Conservation (phyloP, 2,888 invertebrate genomes). For the Drosophila recens region DNA sequence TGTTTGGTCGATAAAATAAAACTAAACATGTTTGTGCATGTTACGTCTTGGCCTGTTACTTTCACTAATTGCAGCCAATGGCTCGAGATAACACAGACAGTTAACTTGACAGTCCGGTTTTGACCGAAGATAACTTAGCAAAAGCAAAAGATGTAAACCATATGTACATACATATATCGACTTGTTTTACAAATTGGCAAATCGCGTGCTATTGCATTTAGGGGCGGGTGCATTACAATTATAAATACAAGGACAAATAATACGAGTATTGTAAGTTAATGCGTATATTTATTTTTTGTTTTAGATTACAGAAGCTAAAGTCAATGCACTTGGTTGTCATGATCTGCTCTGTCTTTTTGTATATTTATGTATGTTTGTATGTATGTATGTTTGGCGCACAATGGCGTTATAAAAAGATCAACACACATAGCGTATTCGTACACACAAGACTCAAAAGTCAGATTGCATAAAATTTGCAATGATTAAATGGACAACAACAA, state of each 20-base stretch:
- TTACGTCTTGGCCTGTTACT: slow-evolving; percentile 35
- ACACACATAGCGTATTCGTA: slow-evolving; percentile 10
- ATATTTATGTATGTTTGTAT: slow-evolving; percentile 1
- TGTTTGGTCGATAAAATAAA: slow-evolving; percentile 68
- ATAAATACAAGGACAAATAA: slow-evolving; percentile 24
- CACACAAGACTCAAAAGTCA: slow-evolving; percentile 48
- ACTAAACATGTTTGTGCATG: neutral
- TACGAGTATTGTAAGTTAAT: slow-evolving; percentile 2
- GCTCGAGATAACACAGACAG: slow-evolving; percentile 6
- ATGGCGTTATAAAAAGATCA: slow-evolving; percentile 67
- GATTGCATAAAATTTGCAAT: slow-evolving; percentile 80
- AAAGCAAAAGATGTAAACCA: neutral
- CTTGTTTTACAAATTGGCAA: slow-evolving; percentile 22
- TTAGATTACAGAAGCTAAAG: slow-evolving; percentile 19
- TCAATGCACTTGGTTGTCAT: slow-evolving; percentile 67
- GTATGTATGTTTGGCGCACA: slow-evolving; percentile 50
- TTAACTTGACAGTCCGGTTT: slow-evolving; percentile 21
- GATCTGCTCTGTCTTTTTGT: slow-evolving; percentile 49
- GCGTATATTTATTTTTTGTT: slow-evolving; percentile 7
- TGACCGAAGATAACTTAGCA: slow-evolving; percentile 1
- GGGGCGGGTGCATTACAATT: slow-evolving; percentile 17
- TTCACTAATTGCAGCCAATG: slow-evolving; percentile 46
- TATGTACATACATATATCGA: neutral
- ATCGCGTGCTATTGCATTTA: slow-evolving; percentile 37
- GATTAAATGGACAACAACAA: slow-evolving; percentile 65